Percentiles rank a stretch among this genome's conserved stretches.
Evolutionary conservation across 2,797 vertebrate genomes (phyloP).

Genomic region (Halcyon chelicuti): DNA sequence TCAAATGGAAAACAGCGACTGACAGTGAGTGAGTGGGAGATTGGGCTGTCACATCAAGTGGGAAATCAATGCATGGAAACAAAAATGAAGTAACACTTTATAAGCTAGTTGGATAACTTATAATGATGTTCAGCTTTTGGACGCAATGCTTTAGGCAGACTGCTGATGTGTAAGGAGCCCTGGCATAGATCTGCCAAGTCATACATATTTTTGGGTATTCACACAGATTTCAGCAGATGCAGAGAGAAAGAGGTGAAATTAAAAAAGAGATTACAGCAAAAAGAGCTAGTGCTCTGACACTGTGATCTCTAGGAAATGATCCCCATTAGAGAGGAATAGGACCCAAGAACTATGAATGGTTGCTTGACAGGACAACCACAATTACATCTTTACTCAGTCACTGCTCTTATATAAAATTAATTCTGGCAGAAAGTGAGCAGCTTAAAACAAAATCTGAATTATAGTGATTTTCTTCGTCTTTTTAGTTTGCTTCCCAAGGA

Average conservation of each 20-base stretch:
- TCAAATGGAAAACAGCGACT: not conserved
- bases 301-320: not conserved
- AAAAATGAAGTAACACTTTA: slow-evolving; percentile 42
- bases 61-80: not conserved
- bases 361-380: not conserved
- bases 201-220: slow-evolving; percentile 24
- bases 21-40: slow-evolving; percentile 36
- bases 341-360: not conserved
- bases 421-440: not conserved
- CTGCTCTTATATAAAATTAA: not conserved
- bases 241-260: not conserved
- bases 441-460: slow-evolving; percentile 25
- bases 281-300: not conserved
- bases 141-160: slow-evolving; percentile 48
- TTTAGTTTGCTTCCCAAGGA: slow-evolving; percentile 42
- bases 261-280: not conserved
- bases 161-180: slow-evolving; percentile 49
- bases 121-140: slow-evolving; percentile 60
- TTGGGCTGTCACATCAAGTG: slow-evolving; percentile 48
- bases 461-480: not conserved
- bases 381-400: not conserved
- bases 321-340: not conserved
- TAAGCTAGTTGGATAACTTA: slow-evolving; percentile 10
- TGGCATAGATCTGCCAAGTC: slow-evolving; percentile 6
- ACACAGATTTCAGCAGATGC: not conserved